A percentile compares a stretch with the other conserved stretches of the same genome.
phyloP scores from a whole-genome alignment of 1,140 invertebrate genomes.

The Hylaeus anthracinus region DNA sequence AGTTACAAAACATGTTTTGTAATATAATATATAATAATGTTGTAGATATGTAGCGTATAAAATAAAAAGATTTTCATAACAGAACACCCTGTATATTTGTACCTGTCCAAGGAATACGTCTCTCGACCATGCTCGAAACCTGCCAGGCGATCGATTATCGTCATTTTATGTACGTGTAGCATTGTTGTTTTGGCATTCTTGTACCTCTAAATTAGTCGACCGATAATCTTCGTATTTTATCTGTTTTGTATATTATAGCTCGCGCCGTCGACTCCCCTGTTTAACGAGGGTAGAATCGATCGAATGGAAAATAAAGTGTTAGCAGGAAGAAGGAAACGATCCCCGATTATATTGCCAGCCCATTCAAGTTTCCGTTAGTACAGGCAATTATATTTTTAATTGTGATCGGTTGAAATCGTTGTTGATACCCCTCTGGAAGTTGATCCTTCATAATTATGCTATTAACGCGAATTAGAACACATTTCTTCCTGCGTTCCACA shows the following conservation, averaged over 20 bases:
- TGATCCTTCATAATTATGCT: too few species aligned
- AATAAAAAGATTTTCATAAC: too few species aligned
- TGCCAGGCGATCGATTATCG: constrained; percentile 4
- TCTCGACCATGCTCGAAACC: neutral
- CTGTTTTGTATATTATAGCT: neutral
- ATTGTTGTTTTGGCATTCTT: constrained; percentile 17
- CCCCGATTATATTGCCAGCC: neutral
- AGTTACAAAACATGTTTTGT: too few species aligned
- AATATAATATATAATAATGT: too few species aligned
- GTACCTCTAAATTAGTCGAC: neutral
- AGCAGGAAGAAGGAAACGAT: neutral
- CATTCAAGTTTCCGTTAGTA: neutral
- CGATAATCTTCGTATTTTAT: neutral
- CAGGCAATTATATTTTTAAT: neutral
- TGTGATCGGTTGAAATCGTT: too few species aligned
- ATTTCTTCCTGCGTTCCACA: too few species aligned
- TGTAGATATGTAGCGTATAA: too few species aligned
- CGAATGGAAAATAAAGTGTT: neutral
- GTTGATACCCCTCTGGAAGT: too few species aligned
- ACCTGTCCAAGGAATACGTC: constrained; percentile 17
- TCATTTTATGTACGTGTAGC: constrained; percentile 15
- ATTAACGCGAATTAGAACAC: too few species aligned
- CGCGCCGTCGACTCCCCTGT: neutral
- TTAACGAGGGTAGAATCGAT: neutral
- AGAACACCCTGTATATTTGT: constrained; percentile 11